phyloP scores from a whole-genome alignment of 2,113 vertebrate genomes.

The Eudyptes chrysolophus region DNA sequence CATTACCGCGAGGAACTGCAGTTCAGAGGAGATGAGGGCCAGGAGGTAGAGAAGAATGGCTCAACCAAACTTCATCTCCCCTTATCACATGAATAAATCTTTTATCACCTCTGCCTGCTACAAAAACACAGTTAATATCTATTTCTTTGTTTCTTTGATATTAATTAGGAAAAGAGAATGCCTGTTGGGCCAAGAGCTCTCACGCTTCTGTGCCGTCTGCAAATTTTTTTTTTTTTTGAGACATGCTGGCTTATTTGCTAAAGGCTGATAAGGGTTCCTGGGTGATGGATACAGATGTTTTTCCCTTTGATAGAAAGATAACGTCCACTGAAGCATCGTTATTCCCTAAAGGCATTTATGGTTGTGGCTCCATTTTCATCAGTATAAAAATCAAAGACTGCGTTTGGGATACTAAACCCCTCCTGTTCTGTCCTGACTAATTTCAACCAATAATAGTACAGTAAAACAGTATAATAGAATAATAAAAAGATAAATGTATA shows the following conservation, averaged over 20 bases:
- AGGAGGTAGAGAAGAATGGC: neutral
- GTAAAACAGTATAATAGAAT: neutral
- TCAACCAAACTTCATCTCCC: neutral
- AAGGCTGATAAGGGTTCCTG: neutral
- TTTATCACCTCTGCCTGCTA: neutral
- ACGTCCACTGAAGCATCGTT: neutral
- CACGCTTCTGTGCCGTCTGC: neutral
- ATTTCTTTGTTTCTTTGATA: neutral
- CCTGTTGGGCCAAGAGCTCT: neutral
- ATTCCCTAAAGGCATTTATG: neutral
- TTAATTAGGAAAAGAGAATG: neutral
- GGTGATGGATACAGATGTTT: neutral
- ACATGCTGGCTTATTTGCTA: neutral
- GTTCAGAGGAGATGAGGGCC: neutral
- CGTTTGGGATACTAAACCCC: neutral
- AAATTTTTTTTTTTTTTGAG: neutral
- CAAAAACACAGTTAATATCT: neutral
- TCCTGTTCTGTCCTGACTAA: neutral
- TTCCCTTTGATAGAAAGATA: neutral
- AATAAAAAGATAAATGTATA: neutral
- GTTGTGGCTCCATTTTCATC: neutral
- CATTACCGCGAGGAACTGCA: rapidly evolving
- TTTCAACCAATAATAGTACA: neutral
- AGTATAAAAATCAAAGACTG: neutral
- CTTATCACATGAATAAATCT: neutral